These are phyloP conservation scores for Parasteatoda lunata DNA, from an alignment of 2,888 invertebrate genomes.

Conservation along the genomic window DNA sequence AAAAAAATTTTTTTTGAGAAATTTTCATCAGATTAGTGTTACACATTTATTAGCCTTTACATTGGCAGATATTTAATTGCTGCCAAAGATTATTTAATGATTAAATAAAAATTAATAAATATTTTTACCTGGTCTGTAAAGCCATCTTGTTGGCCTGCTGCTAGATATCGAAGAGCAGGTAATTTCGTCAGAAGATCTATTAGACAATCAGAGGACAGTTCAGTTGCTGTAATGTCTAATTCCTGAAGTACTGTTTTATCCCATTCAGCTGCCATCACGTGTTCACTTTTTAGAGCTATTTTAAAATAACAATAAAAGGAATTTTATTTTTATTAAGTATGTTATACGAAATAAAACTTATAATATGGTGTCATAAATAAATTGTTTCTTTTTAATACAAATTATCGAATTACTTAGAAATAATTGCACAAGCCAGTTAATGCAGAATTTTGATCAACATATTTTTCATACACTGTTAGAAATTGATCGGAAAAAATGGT, in stretches of 20 bases:
- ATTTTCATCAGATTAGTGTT: no score
- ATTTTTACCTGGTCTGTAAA: slow-evolving; percentile 88
- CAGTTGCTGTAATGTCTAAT: slow-evolving; percentile 97
- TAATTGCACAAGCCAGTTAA: no score
- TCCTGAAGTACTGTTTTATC: slow-evolving; percentile 93
- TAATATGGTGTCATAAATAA: background rate
- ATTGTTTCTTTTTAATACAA: no score
- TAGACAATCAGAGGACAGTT: slow-evolving; percentile 93
- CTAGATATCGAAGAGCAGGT: slow-evolving; percentile 85
- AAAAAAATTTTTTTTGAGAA: no score
- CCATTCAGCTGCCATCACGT: slow-evolving; percentile 98
- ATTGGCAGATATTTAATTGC: no score
- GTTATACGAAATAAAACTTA: background rate
- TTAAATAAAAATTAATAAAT: no score
- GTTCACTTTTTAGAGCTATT: slow-evolving; percentile 89
- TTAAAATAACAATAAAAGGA: background rate
- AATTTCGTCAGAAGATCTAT: slow-evolving; percentile 92
- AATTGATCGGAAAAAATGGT: no score
- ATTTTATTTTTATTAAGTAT: background rate
- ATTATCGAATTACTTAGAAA: no score
- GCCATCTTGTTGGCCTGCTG: slow-evolving; percentile 97
- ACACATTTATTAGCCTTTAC: no score
- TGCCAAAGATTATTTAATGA: no score
- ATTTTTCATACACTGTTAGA: no score
- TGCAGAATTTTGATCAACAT: no score